Conservation (phyloP, 2,113 vertebrate species). For the Motacilla alba region DNA sequence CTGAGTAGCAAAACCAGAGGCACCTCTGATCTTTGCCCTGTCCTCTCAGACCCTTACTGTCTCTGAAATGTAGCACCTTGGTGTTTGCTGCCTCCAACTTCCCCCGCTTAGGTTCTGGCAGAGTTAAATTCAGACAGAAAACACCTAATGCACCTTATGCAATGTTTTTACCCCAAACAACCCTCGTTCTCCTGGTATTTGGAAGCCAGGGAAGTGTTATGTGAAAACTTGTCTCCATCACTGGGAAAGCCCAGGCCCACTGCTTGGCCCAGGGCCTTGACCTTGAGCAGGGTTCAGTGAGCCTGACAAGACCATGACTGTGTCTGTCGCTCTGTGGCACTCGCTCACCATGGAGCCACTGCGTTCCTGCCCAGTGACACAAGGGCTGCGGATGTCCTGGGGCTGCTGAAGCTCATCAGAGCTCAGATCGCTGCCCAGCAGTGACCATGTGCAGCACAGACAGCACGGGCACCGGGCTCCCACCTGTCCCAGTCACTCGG, state of each 20-base stretch:
- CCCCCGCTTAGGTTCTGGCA: neutral
- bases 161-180: conserved; percentile 1
- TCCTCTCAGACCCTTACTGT: neutral
- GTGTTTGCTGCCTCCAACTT: neutral
- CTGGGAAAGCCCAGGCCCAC: neutral
- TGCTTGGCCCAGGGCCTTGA: neutral
- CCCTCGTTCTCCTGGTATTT: neutral
- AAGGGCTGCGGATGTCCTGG: rapidly evolving
- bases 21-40: neutral
- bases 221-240: neutral
- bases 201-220: neutral
- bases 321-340: neutral
- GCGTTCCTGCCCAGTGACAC: neutral
- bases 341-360: neutral
- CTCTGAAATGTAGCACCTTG: neutral
- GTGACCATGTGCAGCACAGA: neutral
- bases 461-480: neutral
- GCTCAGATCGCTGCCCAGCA: neutral
- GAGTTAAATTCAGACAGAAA: neutral
- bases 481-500: rapidly evolving
- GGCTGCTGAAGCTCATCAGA: neutral
- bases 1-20: neutral
- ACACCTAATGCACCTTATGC: neutral
- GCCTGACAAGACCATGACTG: neutral
- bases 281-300: neutral